Conservation (phyloP, 2,888 invertebrate genomes). For the Spodoptera littoralis region DNA sequence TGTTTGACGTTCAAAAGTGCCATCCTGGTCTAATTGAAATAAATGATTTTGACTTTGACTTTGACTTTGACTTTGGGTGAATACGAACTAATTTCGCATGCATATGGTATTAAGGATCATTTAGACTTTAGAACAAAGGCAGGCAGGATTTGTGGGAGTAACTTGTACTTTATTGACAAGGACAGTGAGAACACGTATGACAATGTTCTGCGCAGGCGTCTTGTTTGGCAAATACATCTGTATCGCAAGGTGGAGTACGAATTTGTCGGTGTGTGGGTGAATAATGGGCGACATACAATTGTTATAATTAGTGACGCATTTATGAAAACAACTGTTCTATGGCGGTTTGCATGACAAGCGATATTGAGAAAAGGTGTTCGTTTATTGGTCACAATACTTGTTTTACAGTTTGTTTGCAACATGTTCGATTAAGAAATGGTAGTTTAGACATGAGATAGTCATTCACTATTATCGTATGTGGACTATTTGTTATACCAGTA, state of each 20-base stretch:
- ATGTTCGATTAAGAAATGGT: no score
- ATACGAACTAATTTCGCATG: conserved; percentile 20
- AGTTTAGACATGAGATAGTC: no score
- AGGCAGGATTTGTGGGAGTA: conserved; percentile 59
- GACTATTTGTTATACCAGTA: no score
- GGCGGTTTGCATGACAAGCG: no score
- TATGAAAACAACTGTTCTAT: conserved; percentile 61
- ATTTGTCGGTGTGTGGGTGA: conserved; percentile 66
- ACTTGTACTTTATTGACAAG: conserved; percentile 64
- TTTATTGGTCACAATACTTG: no score
- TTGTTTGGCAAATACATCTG: conserved; percentile 69
- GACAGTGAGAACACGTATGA: conserved; percentile 71
- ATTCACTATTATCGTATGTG: no score
- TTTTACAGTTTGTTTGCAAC: no score
- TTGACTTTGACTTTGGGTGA: no score
- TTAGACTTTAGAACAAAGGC: conserved; percentile 28
- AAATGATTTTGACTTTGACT: no score
- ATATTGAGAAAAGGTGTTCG: no score
- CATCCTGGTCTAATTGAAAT: no score
- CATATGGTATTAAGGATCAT: conserved; percentile 1
- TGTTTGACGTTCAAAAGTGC: no score
- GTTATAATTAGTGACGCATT: conserved; percentile 60
- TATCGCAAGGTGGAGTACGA: conserved; percentile 57
- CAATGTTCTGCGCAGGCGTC: conserved; percentile 67
- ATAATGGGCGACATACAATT: conserved; percentile 68